Evolutionary conservation across 2,888 invertebrate species (phyloP), one percentile per base, ranked within the genome.

Genomic region (Frankliniella intonsa): DNA sequence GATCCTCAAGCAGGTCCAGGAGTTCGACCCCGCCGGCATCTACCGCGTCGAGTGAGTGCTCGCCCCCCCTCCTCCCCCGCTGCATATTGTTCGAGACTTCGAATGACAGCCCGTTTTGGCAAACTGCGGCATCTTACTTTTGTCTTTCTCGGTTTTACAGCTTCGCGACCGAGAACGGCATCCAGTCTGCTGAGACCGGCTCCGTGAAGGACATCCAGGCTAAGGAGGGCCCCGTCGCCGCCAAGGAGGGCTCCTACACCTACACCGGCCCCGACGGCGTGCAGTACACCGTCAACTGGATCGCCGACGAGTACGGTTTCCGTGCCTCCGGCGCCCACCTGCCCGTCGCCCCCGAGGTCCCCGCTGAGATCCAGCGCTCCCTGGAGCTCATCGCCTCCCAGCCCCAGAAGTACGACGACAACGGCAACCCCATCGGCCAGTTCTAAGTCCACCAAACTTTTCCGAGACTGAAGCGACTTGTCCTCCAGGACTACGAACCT

Each of bases 191-290:
- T 25, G 69, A 76, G 69, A 22, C 22, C 22, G 69, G 69, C 22
- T 25, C 69, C 69, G 69, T 76, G 12, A 76, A 76, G 69, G 69
- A 76, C 69, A 76, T 25, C 69, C 69, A 76, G 22, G 69, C 69
- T 12, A 76, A 76, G 69, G 69, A 76, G 25, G 69, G 69, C 69
- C 69, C 69, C 69, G 69, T 76, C 69, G 69, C 69, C 69, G 69
- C 69, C 69, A 76, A 76, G 69, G 69, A 76, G 69, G 69, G 69
- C 69, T 76, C 69, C 69, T 76, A 76, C 69, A 25, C 69, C 69
- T 76, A 76, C 69, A 76, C 69, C 69, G 69, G 69, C 69, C 69
- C 69, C 25, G 69, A 76, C 69, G 69, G 69, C 69, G 22, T 22
- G 22, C 22, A 25, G 22, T 76, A 76, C 69, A 25, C 69, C 25